Conservation (phyloP, 2,113 vertebrate genomes). For the Rhinopomastus cyanomelas region DNA sequence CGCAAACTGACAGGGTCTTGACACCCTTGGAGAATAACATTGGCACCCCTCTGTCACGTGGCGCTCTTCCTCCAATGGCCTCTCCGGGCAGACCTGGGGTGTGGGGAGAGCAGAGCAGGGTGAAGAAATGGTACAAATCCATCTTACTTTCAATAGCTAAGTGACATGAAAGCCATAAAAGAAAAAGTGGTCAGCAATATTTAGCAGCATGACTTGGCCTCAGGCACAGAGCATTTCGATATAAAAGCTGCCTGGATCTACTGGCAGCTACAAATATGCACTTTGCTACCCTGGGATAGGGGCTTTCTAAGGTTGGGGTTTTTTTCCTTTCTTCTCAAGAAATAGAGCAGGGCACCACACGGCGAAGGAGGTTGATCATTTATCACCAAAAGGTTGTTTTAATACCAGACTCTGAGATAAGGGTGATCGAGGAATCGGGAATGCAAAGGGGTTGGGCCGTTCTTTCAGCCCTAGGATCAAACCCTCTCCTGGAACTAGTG, state of each 20-base stretch:
- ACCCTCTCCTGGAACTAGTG: not conserved
- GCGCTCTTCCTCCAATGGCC: constrained; percentile 96
- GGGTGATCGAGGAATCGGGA: not conserved
- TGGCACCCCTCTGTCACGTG: constrained; percentile 99
- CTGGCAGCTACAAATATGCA: constrained; percentile 76
- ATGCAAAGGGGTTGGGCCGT: not conserved
- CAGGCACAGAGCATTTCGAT: constrained; percentile 72
- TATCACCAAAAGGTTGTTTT: constrained; percentile 12
- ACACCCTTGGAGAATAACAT: constrained; percentile 99
- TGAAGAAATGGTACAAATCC: constrained; percentile 98
- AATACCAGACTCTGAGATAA: constrained; percentile 31
- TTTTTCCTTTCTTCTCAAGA: constrained; percentile 13
- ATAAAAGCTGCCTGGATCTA: constrained; percentile 78
- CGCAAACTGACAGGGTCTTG: constrained; percentile 98
- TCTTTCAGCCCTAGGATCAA: not conserved
- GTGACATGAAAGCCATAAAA: constrained; percentile 98
- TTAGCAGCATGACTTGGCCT: constrained; percentile 85
- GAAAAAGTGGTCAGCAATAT: constrained; percentile 94
- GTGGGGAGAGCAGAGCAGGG: constrained; percentile 90
- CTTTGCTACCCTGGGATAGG: constrained; percentile 69
- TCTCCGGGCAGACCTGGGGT: constrained; percentile 92
- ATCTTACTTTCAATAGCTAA: constrained; percentile 99
- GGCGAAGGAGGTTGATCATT: not conserved
- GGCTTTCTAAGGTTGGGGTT: constrained; percentile 67
- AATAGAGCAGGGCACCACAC: not conserved